A percentile compares a stretch with the other conserved stretches of the same genome.
Conservation (phyloP, 2,797 vertebrate species). For the Pipistrellus nathusii region DNA sequence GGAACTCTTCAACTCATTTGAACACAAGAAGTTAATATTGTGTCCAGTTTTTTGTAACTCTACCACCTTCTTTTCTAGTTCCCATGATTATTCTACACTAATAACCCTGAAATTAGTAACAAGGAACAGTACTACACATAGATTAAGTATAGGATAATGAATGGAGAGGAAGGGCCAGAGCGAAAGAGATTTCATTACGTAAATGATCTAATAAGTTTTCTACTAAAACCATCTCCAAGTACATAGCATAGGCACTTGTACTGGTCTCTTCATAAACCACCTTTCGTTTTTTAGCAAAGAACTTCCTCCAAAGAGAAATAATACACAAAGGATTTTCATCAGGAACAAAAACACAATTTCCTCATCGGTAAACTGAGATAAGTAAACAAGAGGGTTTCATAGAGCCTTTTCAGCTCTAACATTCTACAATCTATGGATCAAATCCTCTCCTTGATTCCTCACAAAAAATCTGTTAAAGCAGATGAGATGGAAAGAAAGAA, state of each 20-base stretch:
- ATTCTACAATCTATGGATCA: not conserved
- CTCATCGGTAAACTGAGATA: conserved; percentile 3
- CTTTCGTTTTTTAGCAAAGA: conserved; percentile 9
- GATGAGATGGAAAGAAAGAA: not conserved
- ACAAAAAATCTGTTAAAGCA: not conserved
- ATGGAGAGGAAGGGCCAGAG: not conserved
- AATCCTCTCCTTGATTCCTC: conserved; percentile 19
- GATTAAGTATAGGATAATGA: not conserved
- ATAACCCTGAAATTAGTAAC: not conserved
- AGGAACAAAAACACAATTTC: conserved; percentile 24
- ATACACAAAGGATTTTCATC: conserved; percentile 17
- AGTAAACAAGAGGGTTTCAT: conserved; percentile 1
- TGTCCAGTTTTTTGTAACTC: not conserved
- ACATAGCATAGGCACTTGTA: not conserved
- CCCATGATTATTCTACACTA: not conserved
- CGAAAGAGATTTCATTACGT: not conserved
- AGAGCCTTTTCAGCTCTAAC: not conserved
- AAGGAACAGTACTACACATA: not conserved
- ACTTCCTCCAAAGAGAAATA: conserved; percentile 24
- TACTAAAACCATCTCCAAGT: not conserved
- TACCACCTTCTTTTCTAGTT: not conserved
- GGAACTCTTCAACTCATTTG: not conserved
- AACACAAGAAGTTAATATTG: not conserved
- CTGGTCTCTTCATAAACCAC: not conserved
- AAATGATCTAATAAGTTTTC: not conserved